Percentiles rank a stretch among this genome's conserved stretches.
Evolutionary conservation across 2,797 vertebrate species (phyloP).

Genomic region (Scarus forsteni): DNA sequence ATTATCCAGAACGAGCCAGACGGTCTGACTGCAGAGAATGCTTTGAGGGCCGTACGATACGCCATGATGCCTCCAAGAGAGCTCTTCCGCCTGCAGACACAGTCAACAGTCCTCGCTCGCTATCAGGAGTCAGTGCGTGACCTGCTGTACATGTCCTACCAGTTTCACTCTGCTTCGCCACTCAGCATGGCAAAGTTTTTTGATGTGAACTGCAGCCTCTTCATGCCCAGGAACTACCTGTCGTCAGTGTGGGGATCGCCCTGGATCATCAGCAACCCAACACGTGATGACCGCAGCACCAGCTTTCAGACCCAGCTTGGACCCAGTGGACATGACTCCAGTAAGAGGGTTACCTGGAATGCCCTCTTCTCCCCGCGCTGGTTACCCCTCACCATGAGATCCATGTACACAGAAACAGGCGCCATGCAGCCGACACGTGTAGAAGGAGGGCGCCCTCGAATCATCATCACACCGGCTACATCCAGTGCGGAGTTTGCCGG

Average conservation of each 20-base stretch:
- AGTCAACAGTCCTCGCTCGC: slow-evolving; percentile 85
- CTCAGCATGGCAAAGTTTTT: slow-evolving; percentile 94
- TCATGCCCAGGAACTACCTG: slow-evolving; percentile 95
- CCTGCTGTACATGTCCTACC: slow-evolving; percentile 95
- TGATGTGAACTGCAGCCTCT: slow-evolving; percentile 95
- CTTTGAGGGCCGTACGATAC: slow-evolving; percentile 90
- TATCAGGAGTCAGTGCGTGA: slow-evolving; percentile 89
- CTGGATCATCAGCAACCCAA: slow-evolving; percentile 92
- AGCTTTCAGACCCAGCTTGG: slow-evolving; percentile 96
- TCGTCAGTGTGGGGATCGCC: slow-evolving; percentile 89
- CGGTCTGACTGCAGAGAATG: slow-evolving; percentile 82
- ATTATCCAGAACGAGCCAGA: slow-evolving; percentile 85
- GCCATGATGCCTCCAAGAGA: slow-evolving; percentile 93
- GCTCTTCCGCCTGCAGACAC: slow-evolving; percentile 92
- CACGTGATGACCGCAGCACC: slow-evolving; percentile 93
- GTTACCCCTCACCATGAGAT: slow-evolving; percentile 90
- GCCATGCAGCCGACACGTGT: slow-evolving; percentile 85
- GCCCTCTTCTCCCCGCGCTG: slow-evolving; percentile 94
- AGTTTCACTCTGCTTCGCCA: slow-evolving; percentile 94
- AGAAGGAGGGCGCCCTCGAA: slow-evolving; percentile 88
- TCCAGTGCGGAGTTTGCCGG: slow-evolving; percentile 92
- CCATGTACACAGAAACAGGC: slow-evolving; percentile 85
- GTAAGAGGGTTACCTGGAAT: slow-evolving; percentile 93
- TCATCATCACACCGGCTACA: slow-evolving; percentile 92
- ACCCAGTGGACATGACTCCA: slow-evolving; percentile 91